Evolutionary conservation across 2,888 invertebrate genomes (phyloP), one percentile per base, ranked within the genome.

Genomic region (Conistra vaccinii): DNA sequence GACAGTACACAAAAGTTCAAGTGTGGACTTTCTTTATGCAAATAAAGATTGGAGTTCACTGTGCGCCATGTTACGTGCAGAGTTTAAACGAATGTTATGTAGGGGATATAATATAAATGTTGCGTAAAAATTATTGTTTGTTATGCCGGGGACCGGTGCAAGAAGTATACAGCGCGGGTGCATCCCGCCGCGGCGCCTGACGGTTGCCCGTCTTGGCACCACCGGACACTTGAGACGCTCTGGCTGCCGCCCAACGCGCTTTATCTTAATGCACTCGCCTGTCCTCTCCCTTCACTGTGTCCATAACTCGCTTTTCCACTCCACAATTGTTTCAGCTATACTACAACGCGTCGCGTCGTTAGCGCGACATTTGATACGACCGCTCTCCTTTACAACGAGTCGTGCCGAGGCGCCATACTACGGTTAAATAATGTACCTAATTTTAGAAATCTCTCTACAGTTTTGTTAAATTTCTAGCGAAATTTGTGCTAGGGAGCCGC

Each of bases 201-300:
- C 81, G 68, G 80, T 74, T 74, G 88, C 79, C 88, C 86, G 91
- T 90, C 91, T 94, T 95, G 94, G 95, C 95, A 93, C 85, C 87
- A 87, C 88, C 87, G 93, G 93, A 92, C 93, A 95, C 95, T 96
- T 91, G 94, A 95, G 95, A 94, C 93, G 93, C 93, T 95, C 94
- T 96, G 96, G 95, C 95, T 87, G 84, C 85, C 90, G 91, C 94
- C 96, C 95, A 96, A 95, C 89, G 86, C 93, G 93, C 93, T 95
- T 94, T 94, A 94, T 95, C 95, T 95, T 95, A 95, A 95, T 95
- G 94, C 93, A 94, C 94, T 94, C 92, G 92, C 91, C 92, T 92
- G 94, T 94, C 94, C 91, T 88, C 91, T 93, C 89, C 89, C 91
- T 90, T 95, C 92, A 91, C 91, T 90, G 84, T 90, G 88, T 85